These are phyloP conservation scores for Cnemophilus loriae DNA, from an alignment of 2,113 vertebrate species.

Conservation along the genomic window DNA sequence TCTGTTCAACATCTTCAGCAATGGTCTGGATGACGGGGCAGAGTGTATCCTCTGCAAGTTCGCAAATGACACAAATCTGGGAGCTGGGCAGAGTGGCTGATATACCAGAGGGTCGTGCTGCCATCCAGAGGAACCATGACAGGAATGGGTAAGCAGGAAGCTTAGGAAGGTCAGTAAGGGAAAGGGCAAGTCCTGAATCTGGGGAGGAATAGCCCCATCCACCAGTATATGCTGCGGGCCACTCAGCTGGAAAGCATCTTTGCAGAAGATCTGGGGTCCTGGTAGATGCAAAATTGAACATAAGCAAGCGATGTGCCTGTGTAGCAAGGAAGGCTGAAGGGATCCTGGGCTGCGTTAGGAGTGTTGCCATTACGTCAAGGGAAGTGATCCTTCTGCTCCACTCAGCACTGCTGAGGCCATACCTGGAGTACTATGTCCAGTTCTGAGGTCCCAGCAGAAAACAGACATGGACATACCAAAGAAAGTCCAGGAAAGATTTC, in stretches of 20 bases:
- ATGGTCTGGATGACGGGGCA: background rate
- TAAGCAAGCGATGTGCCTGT: rapidly evolving
- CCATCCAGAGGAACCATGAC: background rate
- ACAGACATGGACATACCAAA: background rate
- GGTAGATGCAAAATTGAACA: background rate
- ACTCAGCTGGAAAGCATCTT: background rate
- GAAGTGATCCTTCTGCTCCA: background rate
- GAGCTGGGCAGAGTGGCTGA: background rate
- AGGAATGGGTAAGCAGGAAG: background rate
- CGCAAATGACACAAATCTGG: background rate
- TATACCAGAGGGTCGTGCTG: rapidly evolving
- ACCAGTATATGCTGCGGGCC: no score
- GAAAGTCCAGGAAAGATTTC: background rate
- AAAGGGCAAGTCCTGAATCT: background rate
- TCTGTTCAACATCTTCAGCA: background rate
- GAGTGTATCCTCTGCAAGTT: background rate
- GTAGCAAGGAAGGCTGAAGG: background rate
- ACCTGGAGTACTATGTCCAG: background rate
- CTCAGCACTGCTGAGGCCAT: background rate
- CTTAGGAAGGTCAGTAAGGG: background rate
- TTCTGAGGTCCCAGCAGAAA: background rate
- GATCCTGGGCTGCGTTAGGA: background rate
- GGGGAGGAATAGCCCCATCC: background rate
- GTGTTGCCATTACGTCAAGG: background rate
- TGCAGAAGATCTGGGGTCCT: background rate